Evolutionary conservation across 2,113 vertebrate genomes (phyloP).

Genomic region (Trematomus loennbergii): DNA sequence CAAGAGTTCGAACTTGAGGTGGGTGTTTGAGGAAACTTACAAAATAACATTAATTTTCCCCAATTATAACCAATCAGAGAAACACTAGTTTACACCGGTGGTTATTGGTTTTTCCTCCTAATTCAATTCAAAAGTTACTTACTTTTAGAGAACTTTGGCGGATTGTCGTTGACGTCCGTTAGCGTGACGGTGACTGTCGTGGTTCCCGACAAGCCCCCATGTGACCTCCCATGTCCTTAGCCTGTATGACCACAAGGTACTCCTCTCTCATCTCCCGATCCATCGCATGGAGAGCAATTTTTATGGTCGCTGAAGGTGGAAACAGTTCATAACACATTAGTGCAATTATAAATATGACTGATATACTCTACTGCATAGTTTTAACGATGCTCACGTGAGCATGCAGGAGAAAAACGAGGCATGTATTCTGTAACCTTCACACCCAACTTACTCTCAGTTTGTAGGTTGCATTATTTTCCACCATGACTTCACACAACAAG

Average conservation of each 20-base stretch:
- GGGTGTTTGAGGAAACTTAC: conserved; percentile 44
- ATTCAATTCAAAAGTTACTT: conserved; percentile 71
- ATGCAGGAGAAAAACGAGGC: conserved; percentile 17
- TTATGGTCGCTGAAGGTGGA: conserved; percentile 90
- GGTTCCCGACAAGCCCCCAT: conserved; percentile 96
- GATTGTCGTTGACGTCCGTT: conserved; percentile 97
- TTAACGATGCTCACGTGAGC: conserved; percentile 38
- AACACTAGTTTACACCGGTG: conserved; percentile 22
- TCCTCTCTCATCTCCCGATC: conserved; percentile 98
- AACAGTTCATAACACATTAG: conserved; percentile 57
- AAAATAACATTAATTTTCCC: conserved; percentile 53
- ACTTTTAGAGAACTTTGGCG: conserved; percentile 98
- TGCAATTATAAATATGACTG: conserved; percentile 63
- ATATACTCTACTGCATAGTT: conserved; percentile 42
- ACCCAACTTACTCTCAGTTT: conserved; percentile 11
- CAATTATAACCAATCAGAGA: conserved; percentile 46
- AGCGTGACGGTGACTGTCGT: conserved; percentile 96
- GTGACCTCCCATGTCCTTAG: conserved; percentile 99
- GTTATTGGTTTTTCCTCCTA: conserved; percentile 17
- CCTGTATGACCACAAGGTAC: conserved; percentile 97
- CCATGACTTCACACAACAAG: conserved; percentile 42
- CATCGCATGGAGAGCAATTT: conserved; percentile 97
- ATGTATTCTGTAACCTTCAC: conserved; percentile 51
- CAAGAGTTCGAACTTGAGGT: conserved; percentile 30
- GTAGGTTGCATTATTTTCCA: conserved; percentile 44